A percentile compares a stretch with the other conserved stretches of the same genome.
Evolutionary conservation across 2,113 vertebrate species (phyloP).

Genomic region (Pluvialis apricaria): DNA sequence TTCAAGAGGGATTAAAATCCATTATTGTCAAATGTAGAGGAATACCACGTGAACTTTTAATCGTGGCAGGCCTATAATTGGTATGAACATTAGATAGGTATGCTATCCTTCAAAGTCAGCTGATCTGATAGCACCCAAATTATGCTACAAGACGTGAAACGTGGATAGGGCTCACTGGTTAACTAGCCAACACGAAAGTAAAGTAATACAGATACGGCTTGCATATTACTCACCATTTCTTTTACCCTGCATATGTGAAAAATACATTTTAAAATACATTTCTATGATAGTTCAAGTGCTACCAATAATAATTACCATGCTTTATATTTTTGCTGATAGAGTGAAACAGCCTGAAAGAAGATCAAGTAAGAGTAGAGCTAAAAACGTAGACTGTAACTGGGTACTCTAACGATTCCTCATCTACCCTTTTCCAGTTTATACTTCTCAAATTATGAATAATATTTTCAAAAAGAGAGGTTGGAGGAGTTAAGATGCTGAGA

Average conservation of each 20-base stretch:
- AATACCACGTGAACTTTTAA: not conserved
- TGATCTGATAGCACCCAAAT: not conserved
- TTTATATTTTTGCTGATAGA: not conserved
- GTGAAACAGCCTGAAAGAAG: not conserved
- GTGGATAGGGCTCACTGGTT: not conserved
- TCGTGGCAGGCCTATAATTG: not conserved
- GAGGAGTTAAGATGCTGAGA: not conserved
- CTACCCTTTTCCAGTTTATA: not conserved
- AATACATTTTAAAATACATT: not conserved
- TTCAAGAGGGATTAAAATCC: not conserved
- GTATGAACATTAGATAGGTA: not conserved
- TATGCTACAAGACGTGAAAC: not conserved
- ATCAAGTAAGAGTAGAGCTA: not conserved
- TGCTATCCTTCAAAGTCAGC: not conserved
- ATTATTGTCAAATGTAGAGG: not conserved
- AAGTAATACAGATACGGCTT: not conserved
- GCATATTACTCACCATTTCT: not conserved
- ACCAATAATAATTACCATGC: not conserved
- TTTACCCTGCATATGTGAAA: not conserved
- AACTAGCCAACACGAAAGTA: not conserved
- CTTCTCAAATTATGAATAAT: not conserved
- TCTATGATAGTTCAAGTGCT: not conserved
- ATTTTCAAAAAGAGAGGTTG: not conserved
- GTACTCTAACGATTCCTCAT: not conserved
- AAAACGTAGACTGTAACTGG: not conserved